A percentile compares a stretch with the other conserved stretches of the same genome.
These are phyloP conservation scores for Peromyscus polionotus DNA, from an alignment of 2,113 vertebrate species.

Conservation along the genomic window DNA sequence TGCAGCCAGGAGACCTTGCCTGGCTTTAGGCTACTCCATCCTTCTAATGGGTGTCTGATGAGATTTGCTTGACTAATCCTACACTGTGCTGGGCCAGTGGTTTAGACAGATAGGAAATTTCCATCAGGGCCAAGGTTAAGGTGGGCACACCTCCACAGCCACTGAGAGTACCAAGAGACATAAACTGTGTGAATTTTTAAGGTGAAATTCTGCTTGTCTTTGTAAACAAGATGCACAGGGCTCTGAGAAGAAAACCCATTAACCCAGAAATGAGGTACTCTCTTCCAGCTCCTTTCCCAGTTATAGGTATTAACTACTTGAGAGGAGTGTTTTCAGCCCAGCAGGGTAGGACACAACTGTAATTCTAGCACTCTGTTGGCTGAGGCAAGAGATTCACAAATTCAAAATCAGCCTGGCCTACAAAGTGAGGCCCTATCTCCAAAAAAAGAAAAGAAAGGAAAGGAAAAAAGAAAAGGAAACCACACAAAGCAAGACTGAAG, in stretches of 20 bases:
- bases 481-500: background rate
- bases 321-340: background rate
- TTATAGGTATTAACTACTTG: background rate
- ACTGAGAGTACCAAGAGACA: rapidly evolving
- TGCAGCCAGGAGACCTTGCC: background rate
- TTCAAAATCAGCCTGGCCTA: background rate
- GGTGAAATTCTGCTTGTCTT: background rate
- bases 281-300: background rate
- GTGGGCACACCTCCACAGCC: background rate
- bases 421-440: background rate
- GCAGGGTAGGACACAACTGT: no score
- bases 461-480: background rate
- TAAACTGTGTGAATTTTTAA: background rate
- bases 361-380: background rate
- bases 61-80: background rate
- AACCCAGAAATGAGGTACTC: background rate
- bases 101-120: background rate
- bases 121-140: background rate
- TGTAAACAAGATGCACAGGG: background rate
- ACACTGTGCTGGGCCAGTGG: rapidly evolving
- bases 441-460: background rate
- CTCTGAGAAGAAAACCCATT: background rate
- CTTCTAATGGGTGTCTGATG: background rate
- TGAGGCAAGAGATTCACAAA: background rate
- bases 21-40: background rate